phyloP scores from a whole-genome alignment of 2,888 invertebrate genomes.

The Drosophila eohydei region DNA sequence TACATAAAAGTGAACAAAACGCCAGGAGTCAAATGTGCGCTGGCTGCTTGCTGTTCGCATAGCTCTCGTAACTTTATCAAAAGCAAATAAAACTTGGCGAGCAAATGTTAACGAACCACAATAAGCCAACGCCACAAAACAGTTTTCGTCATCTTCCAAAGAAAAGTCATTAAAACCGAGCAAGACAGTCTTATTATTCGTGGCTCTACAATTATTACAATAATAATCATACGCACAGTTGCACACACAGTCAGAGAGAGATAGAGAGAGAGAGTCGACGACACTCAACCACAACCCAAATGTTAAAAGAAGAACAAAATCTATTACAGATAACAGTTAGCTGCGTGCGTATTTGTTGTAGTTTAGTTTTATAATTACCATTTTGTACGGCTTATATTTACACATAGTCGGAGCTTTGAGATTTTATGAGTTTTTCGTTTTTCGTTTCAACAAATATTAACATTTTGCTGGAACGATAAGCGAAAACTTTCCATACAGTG shows the following conservation, averaged over 20 bases:
- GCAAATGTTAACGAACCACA: slow-evolving; percentile 63
- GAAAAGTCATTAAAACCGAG: slow-evolving; percentile 69
- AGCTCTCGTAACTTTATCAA: slow-evolving; percentile 47
- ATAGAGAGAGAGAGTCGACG: background rate
- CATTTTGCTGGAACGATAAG: slow-evolving; percentile 77
- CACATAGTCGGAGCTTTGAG: slow-evolving; percentile 41
- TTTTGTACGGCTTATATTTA: slow-evolving; percentile 73
- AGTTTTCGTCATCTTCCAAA: slow-evolving; percentile 54
- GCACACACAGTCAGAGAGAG: slow-evolving; percentile 26
- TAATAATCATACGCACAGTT: slow-evolving; percentile 80
- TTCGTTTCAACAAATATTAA: slow-evolving; percentile 76
- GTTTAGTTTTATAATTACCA: slow-evolving; percentile 77
- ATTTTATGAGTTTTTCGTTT: slow-evolving; percentile 30
- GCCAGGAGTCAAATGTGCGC: slow-evolving; percentile 39
- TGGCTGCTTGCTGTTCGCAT: slow-evolving; percentile 3
- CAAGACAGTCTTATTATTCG: slow-evolving; percentile 26
- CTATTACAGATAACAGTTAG: slow-evolving; percentile 68
- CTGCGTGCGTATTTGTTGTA: slow-evolving; percentile 43
- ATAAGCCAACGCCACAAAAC: slow-evolving; percentile 61
- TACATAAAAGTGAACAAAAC: slow-evolving; percentile 50
- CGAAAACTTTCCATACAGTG: slow-evolving; percentile 66
- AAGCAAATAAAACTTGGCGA: slow-evolving; percentile 57
- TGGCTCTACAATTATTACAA: slow-evolving; percentile 63
- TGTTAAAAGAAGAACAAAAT: slow-evolving; percentile 53
- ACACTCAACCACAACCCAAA: slow-evolving; percentile 14